Base-by-base conservation (phyloP, 2,797 vertebrate species). In the Crypturellus tataupa region DNA sequence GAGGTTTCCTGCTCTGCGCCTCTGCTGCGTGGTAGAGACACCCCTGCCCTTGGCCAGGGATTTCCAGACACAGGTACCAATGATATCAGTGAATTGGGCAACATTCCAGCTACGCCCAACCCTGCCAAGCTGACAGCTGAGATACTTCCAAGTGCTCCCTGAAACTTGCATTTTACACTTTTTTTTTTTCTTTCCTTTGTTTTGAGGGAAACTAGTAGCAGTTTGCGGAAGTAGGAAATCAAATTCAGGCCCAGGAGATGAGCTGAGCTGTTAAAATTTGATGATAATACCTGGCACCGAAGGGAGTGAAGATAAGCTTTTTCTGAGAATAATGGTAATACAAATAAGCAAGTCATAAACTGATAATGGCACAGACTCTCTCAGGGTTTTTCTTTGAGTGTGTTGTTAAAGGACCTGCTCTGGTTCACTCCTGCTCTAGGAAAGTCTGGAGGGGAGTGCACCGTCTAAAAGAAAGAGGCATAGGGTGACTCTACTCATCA, bases 231-330 rank as follows among this genome's bases (percentile, higher is more conserved):
- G 79, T 35, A 77, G 60, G 49, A 81, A 94, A 83, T 92, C 49
- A 80, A 81, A 84, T 75, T 17, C 58, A 91, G 92, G 62, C 53
- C 31, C 35, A 80, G 70, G 71, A 93, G 62, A 76, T 65, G 42
- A 59, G 21, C 37, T 53, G 58, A 62, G 27, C 71, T 89, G 44
- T 83, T 95, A 89, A 84, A 49, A 58, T 86, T 78, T 94, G 85
- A 82, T 92, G 85, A 85, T 90, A 95, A 94, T 89, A 89, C 67
- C 73, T 95, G 87, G 31, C 73, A 80, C 62, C 39, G 59, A 58
- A 70, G 33, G 64, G 80, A 93, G 47, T 55, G 68, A 85, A 88
- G 73, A 89, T 78, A 69, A 94, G 19, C 24, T 87, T 31, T 78
- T 87, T 79, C 18, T 58, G 70, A 86, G 59, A 87, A 83, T 83